Base-by-base conservation (phyloP, 2,797 vertebrate genomes). In the Aplochiton taeniatus region DNA sequence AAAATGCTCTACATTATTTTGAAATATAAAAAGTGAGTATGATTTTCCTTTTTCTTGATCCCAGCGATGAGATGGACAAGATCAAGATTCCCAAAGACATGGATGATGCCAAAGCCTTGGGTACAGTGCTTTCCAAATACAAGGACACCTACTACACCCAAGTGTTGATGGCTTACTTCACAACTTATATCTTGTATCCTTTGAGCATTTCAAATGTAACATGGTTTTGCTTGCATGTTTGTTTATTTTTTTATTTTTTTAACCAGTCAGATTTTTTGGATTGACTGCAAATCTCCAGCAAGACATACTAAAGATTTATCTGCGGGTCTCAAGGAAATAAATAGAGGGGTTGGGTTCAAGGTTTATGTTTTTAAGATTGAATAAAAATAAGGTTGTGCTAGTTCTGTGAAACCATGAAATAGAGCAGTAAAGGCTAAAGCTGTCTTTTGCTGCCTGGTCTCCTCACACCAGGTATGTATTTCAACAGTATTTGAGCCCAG, bases 131-230 rank as follows among this genome's bases (percentile, higher is more conserved):
- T 69, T 99, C 96, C 70, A 99, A 98, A 84, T 99, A 99, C 72
- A 99, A 99, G 87, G 97, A 99, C 86, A 96, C 96, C 0, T 99
- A 96, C 87, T 99, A 99, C 18, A 94, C 94, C 79, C 95, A 99
- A 89, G 98, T 99, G 67, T 88, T 99, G 86, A 88, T 98, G 81
- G 97, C 97, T 61, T 99, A 98, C 88, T 99, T 99, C 88, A 89
- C 97, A 80, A 99, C 97, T 0, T 99, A 97, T 2, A 54, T 99
- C 83, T 99, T 99, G 98, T 99, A 99, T 99, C 98, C 96, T 99
- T 95, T 85, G 61, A 64, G 42, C 18, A 42, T 43, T 42, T 58
- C 73, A 63, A 4, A 11, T 47, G 11, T 6, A 20, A 46, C n/a
- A n/a, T n/a, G n/a, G n/a, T n/a, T n/a, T n/a, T n/a, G n/a, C n/a